Percentiles rank a stretch among this genome's conserved stretches.
phyloP scores from a whole-genome alignment of 2,888 invertebrate genomes.

The Yponomeuta evonymella region DNA sequence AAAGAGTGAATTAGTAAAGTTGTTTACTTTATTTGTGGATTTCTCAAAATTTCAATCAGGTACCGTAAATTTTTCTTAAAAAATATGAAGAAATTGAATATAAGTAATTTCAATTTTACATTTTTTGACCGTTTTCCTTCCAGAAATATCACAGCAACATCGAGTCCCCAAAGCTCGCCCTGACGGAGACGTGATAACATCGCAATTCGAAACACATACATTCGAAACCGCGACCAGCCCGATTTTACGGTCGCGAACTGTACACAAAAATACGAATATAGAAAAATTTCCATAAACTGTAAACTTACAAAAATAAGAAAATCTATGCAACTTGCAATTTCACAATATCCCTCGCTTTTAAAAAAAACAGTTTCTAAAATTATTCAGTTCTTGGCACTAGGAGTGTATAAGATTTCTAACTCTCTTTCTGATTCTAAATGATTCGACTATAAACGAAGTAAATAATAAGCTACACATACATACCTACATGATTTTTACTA shows the following conservation, averaged over 20 bases:
- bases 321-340: slow-evolving; percentile 49
- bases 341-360: slow-evolving; percentile 44
- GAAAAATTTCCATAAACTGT: slow-evolving; percentile 59
- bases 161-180: slow-evolving; percentile 27
- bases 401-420: too few species aligned
- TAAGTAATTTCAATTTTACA: slow-evolving; percentile 42
- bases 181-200: slow-evolving; percentile 20
- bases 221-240: slow-evolving; percentile 54
- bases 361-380: slow-evolving; percentile 45
- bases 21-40: slow-evolving; percentile 67
- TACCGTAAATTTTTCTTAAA: slow-evolving; percentile 64
- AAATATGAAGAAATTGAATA: slow-evolving; percentile 30
- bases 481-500: not conserved
- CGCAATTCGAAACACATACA: slow-evolving; percentile 35
- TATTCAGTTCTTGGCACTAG: not conserved
- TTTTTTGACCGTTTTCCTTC: slow-evolving; percentile 51
- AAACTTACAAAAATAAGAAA: slow-evolving; percentile 34
- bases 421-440: too few species aligned
- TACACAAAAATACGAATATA: slow-evolving; percentile 65
- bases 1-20: not conserved
- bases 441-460: too few species aligned
- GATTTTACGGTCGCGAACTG: slow-evolving; percentile 27
- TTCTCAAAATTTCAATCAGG: slow-evolving; percentile 49
- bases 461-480: not conserved
- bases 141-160: slow-evolving; percentile 61